Percentiles rank a stretch among this genome's conserved stretches.
Conservation (phyloP, 2,113 vertebrate genomes). For the Vidua chalybeata region DNA sequence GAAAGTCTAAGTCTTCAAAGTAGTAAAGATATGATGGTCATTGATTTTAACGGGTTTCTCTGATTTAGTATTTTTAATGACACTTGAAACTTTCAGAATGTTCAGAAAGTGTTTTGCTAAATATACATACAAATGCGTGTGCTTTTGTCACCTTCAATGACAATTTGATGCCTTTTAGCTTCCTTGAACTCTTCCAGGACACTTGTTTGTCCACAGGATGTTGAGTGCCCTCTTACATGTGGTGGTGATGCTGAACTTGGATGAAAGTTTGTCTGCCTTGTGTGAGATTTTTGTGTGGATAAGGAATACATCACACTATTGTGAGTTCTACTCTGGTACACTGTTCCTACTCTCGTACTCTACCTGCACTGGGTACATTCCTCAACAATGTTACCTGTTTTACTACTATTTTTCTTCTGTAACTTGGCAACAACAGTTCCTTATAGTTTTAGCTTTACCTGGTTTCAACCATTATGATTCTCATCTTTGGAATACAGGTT, state of each 20-base stretch:
- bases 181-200: not conserved
- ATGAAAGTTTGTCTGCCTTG: not conserved
- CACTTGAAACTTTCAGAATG: not conserved
- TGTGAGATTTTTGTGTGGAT: not conserved
- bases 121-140: fast-evolving
- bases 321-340: not conserved
- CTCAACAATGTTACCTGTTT: not conserved
- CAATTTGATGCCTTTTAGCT: not conserved
- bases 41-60: not conserved
- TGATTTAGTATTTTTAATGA: not conserved
- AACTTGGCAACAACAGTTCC: not conserved
- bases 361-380: not conserved
- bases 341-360: not conserved
- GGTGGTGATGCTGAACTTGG: not conserved
- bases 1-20: not conserved
- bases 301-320: not conserved
- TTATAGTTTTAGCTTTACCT: not conserved
- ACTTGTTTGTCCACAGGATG: not conserved
- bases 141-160: not conserved
- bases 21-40: not conserved
- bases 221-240: not conserved
- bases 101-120: not conserved
- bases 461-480: not conserved
- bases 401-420: not conserved
- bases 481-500: not conserved